Evolutionary conservation across 2,113 vertebrate genomes (phyloP), one percentile per base, ranked within the genome.

Genomic region (Oenanthe oenanthe): DNA sequence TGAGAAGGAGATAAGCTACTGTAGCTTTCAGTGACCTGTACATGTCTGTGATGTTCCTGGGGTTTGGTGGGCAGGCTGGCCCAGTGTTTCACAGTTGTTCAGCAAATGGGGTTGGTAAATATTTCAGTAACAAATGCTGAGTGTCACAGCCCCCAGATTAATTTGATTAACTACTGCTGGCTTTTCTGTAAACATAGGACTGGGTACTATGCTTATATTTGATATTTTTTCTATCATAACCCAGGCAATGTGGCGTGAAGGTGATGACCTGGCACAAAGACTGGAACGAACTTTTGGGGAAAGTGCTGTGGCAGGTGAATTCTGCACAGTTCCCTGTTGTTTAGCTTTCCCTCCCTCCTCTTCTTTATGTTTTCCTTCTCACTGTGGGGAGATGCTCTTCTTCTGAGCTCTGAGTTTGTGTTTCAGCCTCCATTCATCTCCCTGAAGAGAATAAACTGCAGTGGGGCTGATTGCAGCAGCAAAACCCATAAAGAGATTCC

Each of bases 401-500:
- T 85, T 91, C 77, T 32, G n/a, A 85, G 77, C 42, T 71, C 50
- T 87, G 66, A 28, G 50, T 77, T 66, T 22, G 2, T 38, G 24
- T 84, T 60, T 93, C 43, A 83, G 43, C 42, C n/a, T 57, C 17
- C 32, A 48, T 84, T 88, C 65, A 34, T 53, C 54, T 73, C 85
- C 57, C 75, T 65, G 63, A 92, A 95, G 93, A 84, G 53, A 84
- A 76, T 40, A 58, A 94, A 89, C 32, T 65, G 77, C 85, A 85
- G 20, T 8, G 3, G 53, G 72, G 29, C 80, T 87, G 80, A 85
- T 28, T 85, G 90, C 51, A 75, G 72, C 29, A 48, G 53, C 80
- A 93, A 95, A 96, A 88, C 36, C 57, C 84, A 24, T 75, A 81
- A 82, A 94, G 82, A 93, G 80, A 95, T 95, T 96, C 47, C 58